Percentiles rank a stretch among this genome's conserved stretches.
Conservation (phyloP, 1,140 invertebrate genomes). For the Trachelipus rathkii region DNA sequence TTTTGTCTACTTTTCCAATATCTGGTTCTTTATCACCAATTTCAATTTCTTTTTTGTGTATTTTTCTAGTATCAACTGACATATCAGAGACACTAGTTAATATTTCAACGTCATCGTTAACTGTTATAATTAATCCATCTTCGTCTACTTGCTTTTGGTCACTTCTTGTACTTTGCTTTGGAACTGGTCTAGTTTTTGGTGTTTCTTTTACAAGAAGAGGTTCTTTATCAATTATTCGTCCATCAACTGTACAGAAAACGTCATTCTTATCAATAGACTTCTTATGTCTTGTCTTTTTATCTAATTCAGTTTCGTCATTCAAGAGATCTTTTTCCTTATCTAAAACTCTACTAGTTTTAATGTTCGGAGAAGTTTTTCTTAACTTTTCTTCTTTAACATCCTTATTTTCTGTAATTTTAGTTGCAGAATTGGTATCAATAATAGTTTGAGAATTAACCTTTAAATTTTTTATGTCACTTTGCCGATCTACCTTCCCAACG, state of each 20-base stretch:
- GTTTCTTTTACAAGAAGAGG: not conserved
- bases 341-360: no score
- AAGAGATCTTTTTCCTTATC: no score
- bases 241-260: not conserved
- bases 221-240: not conserved
- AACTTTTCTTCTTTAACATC: no score
- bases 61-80: slow-evolving; percentile 19
- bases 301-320: no score
- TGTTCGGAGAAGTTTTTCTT: no score
- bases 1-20: not conserved
- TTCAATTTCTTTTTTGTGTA: not conserved
- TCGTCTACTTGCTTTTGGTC: slow-evolving; percentile 20
- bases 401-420: no score
- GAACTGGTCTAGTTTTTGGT: not conserved
- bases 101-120: not conserved
- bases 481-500: not conserved
- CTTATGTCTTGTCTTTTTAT: no score
- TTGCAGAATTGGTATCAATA: no score
- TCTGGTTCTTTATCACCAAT: not conserved
- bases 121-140: slow-evolving; percentile 1
- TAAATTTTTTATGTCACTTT: no score
- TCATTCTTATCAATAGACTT: no score
- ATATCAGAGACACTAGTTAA: no score
- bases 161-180: slow-evolving; percentile 2
- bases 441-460: no score